phyloP scores from a whole-genome alignment of 2,113 vertebrate genomes.

The Lynx canadensis region DNA sequence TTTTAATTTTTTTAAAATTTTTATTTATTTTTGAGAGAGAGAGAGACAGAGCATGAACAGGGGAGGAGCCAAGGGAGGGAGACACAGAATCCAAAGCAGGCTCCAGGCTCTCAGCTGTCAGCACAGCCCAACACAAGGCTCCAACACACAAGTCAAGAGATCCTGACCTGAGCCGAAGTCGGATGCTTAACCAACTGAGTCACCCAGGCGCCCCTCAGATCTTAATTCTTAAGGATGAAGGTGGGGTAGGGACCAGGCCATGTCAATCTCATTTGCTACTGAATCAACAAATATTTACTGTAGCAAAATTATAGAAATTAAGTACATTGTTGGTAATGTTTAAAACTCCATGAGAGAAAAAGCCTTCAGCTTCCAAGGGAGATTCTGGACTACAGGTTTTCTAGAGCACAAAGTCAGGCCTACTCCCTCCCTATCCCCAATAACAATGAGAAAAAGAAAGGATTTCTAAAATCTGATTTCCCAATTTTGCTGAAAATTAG shows the following conservation, averaged over 20 bases:
- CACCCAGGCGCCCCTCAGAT: background rate
- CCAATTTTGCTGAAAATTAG: background rate
- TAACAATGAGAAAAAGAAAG: background rate
- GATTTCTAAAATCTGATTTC: constrained; percentile 32
- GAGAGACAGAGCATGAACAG: too few species aligned
- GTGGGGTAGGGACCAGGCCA: background rate
- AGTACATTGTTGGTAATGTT: background rate
- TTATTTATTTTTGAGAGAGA: background rate
- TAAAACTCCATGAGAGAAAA: background rate
- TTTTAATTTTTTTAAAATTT: background rate
- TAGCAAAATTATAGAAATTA: constrained; percentile 14
- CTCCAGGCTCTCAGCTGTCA: too few species aligned
- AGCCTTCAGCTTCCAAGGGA: background rate
- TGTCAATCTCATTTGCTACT: background rate
- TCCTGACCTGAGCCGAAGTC: too few species aligned
- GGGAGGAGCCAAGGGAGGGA: too few species aligned
- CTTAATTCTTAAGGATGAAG: constrained; percentile 3
- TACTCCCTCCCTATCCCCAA: background rate
- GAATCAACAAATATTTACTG: background rate
- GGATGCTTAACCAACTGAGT: too few species aligned
- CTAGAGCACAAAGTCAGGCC: constrained; percentile 1
- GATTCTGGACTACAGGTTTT: background rate
- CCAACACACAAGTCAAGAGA: too few species aligned
- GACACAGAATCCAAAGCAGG: too few species aligned
- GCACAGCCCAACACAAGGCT: too few species aligned